Base-by-base conservation (phyloP, 2,113 vertebrate genomes). In the Corvus moneduloides region DNA sequence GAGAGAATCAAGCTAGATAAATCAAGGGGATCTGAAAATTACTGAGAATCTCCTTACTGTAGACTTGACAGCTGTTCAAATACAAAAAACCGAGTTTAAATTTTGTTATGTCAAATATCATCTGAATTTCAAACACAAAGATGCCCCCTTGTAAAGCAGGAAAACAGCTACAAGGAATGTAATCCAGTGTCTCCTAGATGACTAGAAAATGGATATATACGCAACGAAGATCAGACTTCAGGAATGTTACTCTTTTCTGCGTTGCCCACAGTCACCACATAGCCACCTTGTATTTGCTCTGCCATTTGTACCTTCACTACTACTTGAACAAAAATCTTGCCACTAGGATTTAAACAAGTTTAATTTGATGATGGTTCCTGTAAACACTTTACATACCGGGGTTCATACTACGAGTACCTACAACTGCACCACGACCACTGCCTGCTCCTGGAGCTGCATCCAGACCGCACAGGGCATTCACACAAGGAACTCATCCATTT, bases 331-430 rank as follows among this genome's bases (percentile, higher is more conserved):
- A 52, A 78, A 55, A 37, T 22, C 27, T 54, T 51, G 21, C 13
- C 7, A 1, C 54, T 10, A 22, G 18, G 26, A 62, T 20, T 68
- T 10, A 24, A 56, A 55, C 33, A 28, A 49, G 21, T 67, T 73
- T 9, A 27, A 39, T 55, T 11, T 21, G 35, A 43, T 52, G 16
- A 19, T 7, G 4, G 76, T 16, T 66, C 22, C 24, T 20, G 35
- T 33, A 30, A 44, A n/a, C 9, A 74, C 35, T 20, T 68, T 6
- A 39, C 20, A 7, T 5, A 5, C 20, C 1, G 2, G 20, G 18
- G 37, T 23, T 51, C 0, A 0, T 55, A 52, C 49, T 32, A 3
- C 0, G 0, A 63, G 22, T 15, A 21, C 39, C 44, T 33, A 8
- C 12, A 72, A 6, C 28, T 19, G 71, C n/a, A 41, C 8, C n/a